phyloP scores from a whole-genome alignment of 2,888 invertebrate species.

The Mechanitis mazaeus region DNA sequence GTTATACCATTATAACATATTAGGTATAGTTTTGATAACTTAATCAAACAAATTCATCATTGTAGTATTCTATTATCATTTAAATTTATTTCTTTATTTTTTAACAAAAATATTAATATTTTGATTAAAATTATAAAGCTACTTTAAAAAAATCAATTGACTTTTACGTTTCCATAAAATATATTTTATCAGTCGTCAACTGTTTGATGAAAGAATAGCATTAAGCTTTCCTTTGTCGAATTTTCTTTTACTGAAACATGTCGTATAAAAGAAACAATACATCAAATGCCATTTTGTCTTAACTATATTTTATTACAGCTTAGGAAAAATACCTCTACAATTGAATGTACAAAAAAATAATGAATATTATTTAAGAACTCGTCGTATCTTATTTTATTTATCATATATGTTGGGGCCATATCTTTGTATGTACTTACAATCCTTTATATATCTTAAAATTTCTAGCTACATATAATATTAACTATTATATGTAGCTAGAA shows the following conservation, averaged over 20 bases:
- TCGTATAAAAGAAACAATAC: slow-evolving; percentile 26
- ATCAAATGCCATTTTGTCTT: slow-evolving; percentile 27
- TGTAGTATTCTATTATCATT: too few relatives aligned
- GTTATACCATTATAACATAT: background rate
- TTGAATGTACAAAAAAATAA: too few relatives aligned
- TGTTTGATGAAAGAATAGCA: slow-evolving; percentile 31
- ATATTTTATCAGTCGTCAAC: slow-evolving; percentile 26
- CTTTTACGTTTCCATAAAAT: slow-evolving; percentile 20
- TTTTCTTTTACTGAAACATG: slow-evolving; percentile 25
- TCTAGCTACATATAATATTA: too few relatives aligned
- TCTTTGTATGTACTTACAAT: background rate
- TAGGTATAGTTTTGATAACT: too few relatives aligned
- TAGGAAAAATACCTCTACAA: slow-evolving; percentile 5
- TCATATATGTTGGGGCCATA: background rate
- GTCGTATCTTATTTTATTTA: slow-evolving; percentile 11
- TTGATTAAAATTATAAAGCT: background rate
- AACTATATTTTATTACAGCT: slow-evolving; percentile 15
- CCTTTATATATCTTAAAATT: too few relatives aligned
- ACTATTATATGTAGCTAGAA: too few relatives aligned
- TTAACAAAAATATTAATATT: too few relatives aligned
- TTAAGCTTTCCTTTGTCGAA: slow-evolving; percentile 30
- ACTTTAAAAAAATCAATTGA: slow-evolving; percentile 11
- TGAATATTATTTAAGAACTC: background rate
- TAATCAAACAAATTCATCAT: too few relatives aligned
- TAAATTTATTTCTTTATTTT: too few relatives aligned